Evolutionary conservation across 2,888 invertebrate species (phyloP), one percentile per base, ranked within the genome.

Genomic region (Rhagophthalmus giganteus): DNA sequence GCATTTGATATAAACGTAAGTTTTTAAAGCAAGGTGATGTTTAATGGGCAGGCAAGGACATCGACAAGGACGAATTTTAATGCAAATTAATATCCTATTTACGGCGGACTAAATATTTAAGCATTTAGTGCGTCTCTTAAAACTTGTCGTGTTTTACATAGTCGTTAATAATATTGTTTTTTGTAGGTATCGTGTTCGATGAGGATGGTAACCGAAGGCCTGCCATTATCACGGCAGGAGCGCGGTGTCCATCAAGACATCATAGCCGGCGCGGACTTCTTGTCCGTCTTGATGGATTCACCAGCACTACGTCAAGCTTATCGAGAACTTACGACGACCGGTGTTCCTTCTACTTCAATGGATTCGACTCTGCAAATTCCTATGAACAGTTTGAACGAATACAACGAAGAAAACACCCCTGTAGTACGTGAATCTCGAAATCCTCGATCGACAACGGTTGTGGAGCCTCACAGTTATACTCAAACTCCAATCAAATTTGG

Each of bases 241-340:
- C 72, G 67, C 71, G 69, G 66, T 58, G 54, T 63, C 55, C 64
- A 68, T 57, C 66, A 71, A 55, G 81, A 80, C 63, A 68, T 77
- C 54, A 67, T 77, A 34, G 71, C 74, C 38, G 77, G 78, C 55
- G 73, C 72, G 50, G 77, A 76, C 58, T 77, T 78, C 62, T 68
- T 77, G n/a, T 73, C 74, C 32, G 68, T 77, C 37, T 69, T 76
- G 59, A 71, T 76, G 67, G 66, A 70, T 34, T 65, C 69, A 3
- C 51, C 63, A 24, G 65, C 67, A 8, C 52, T 58, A 26, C 56
- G 59, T 25, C 58, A 60, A 40, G 58, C 59, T 6, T 59, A 60
- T 27, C 42, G 54, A 20, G 35, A 55, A 40, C 13, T 51, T 27
- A 45, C 58, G 8, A 53, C 51, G 12, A 51, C 59, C 20, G 51